phyloP scores from a whole-genome alignment of 2,797 vertebrate species.

The Balearica regulorum region DNA sequence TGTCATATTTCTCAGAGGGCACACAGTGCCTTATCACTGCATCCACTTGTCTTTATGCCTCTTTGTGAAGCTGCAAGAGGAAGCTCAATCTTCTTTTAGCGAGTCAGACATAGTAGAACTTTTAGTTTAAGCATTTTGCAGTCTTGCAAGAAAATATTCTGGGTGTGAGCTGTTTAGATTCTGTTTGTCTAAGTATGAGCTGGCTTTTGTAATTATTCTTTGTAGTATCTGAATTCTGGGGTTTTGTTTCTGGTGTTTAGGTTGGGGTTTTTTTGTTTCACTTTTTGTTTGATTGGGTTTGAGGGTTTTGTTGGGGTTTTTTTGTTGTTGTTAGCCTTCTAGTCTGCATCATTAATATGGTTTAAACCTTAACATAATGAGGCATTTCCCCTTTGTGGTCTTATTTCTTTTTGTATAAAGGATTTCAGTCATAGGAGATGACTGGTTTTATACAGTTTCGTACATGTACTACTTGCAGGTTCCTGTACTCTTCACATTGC shows the following conservation, averaged over 20 bases:
- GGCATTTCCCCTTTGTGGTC: neutral
- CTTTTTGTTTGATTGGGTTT: neutral
- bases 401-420: neutral
- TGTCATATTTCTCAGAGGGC: constrained; percentile 7
- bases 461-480: neutral
- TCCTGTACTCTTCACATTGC: neutral
- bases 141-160: neutral
- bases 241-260: neutral
- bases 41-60: neutral
- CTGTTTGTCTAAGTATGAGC: neutral
- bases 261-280: neutral
- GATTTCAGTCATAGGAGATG: neutral
- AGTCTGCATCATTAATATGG: neutral
- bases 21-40: neutral
- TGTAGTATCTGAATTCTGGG: neutral
- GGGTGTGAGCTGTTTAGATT: neutral
- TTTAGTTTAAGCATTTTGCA: neutral
- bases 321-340: neutral
- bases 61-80: neutral
- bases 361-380: neutral
- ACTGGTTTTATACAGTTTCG: neutral
- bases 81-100: neutral
- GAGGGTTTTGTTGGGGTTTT: neutral
- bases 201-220: neutral
- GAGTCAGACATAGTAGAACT: neutral